Base-by-base conservation (phyloP, 2,888 invertebrate genomes). In the Aquatica leii region DNA sequence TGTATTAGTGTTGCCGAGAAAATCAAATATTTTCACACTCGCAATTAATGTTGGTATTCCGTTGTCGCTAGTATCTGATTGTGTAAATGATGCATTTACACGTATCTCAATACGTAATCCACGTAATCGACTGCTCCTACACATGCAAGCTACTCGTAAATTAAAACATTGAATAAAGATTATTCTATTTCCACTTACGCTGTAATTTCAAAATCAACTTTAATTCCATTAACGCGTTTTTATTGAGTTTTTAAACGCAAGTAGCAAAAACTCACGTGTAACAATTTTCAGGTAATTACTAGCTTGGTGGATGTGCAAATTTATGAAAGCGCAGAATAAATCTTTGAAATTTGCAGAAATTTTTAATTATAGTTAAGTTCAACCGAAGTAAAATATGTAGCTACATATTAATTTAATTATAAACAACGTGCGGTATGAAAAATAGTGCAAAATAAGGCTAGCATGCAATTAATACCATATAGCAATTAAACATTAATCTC, bases 71-170 rank as follows among this genome's bases (percentile, higher is more conserved):
- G 75, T 77, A 78, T 77, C 77, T 72, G 77, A 77, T 77, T 74
- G 75, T 77, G 77, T 77, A 76, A 77, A 75, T 75, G 77, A 76
- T 76, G 76, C 75, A 75, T 78, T 77, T 75, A 76, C 73, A 75
- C 75, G 74, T 77, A 77, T 77, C 75, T 76, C 71, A 69, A 72
- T 76, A 77, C 76, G 74, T 76, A 76, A 75, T 76, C 67, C 70
- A 61, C 40, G 70, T 76, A 76, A 76, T 74, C 73, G 71, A 76
- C 71, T 69, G 60, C 64, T 64, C 62, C 62, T 65, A 69, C 66
- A 71, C 75, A 75, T 74, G 75, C 75, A 63, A 75, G 46, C 61
- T 9, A 48, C 55, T 49, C 59, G 56, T 61, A 51, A 65, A 61
- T 59, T 62, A 59, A 62, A 59, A 48, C 53, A 55, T 37, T 55